These are phyloP conservation scores for Exaiptasia diaphana DNA, from an alignment of 64 coral and sea anemone species.

Conservation along the genomic window DNA sequence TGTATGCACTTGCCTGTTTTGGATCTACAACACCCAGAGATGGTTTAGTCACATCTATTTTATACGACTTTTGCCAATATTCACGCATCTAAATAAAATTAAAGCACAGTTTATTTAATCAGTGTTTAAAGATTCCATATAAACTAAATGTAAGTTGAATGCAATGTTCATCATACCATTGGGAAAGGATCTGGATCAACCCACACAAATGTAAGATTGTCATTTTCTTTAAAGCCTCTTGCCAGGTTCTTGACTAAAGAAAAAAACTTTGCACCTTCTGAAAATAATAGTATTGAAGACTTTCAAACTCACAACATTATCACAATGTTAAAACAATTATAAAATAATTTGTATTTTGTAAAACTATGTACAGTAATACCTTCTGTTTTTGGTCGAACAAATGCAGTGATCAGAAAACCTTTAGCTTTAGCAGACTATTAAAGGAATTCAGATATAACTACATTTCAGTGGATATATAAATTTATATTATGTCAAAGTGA, in stretches of 20 bases:
- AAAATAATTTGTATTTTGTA: too few relatives aligned
- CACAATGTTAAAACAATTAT: too few relatives aligned
- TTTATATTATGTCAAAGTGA: too few relatives aligned
- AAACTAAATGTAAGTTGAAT: background rate
- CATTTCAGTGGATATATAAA: too few relatives aligned
- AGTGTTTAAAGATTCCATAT: background rate
- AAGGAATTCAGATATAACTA: too few relatives aligned
- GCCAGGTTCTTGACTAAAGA: constrained; percentile 80
- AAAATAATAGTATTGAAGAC: background rate
- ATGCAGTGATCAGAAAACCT: constrained; percentile 76
- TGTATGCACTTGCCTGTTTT: constrained; percentile 81
- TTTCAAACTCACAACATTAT: too few relatives aligned
- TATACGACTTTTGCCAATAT: constrained; percentile 87
- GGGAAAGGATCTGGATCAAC: constrained; percentile 89
- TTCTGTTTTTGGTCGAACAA: constrained; percentile 76
- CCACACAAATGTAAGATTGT: constrained; percentile 81
- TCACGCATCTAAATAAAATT: constrained; percentile 66
- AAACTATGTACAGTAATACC: too few relatives aligned
- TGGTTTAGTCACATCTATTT: constrained; percentile 76
- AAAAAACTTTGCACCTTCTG: constrained; percentile 78
- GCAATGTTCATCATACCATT: constrained; percentile 39
- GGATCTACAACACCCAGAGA: constrained; percentile 78
- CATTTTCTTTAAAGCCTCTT: constrained; percentile 34
- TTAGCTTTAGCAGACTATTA: constrained; percentile 65
- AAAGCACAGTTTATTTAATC: background rate